Conservation (phyloP, 2,888 invertebrate species). For the Tryphoninae sp. region DNA sequence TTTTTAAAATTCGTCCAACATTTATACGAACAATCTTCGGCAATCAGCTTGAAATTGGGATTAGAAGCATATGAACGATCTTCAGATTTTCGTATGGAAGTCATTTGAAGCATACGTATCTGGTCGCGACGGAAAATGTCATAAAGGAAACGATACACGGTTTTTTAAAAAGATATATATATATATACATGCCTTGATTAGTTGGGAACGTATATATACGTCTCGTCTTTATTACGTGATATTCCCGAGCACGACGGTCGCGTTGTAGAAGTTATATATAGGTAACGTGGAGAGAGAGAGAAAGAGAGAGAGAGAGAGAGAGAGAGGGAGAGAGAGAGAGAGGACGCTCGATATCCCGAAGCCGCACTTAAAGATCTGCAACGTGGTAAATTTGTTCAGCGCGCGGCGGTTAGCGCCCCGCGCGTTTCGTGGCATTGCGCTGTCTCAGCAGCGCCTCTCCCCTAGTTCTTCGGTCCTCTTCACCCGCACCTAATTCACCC, state of each 20-base stretch:
- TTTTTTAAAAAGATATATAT: neutral
- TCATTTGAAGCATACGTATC: neutral
- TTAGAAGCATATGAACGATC: neutral
- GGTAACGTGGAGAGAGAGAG: constrained; percentile 19
- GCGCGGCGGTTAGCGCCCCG: constrained; percentile 50
- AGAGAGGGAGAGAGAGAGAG: too few species aligned
- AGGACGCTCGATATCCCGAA: constrained; percentile 69
- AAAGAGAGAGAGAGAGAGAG: too few species aligned
- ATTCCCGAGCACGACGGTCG: constrained; percentile 11
- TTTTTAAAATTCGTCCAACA: too few species aligned
- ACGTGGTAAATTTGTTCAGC: constrained; percentile 71
- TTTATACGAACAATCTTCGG: neutral
- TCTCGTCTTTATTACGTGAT: constrained; percentile 33
- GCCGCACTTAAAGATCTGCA: constrained; percentile 74
- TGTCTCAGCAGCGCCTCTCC: constrained; percentile 71
- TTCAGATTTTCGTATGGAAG: neutral
- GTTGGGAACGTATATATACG: neutral
- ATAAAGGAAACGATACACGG: neutral
- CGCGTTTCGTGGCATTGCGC: constrained; percentile 64
- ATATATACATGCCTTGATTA: neutral
- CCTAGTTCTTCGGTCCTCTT: constrained; percentile 61
- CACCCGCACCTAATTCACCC: constrained; percentile 48
- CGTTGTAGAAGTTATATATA: constrained; percentile 17
- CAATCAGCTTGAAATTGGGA: neutral
- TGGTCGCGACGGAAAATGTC: neutral